Evolutionary conservation across 2,888 invertebrate species (phyloP).

Genomic region (Glomeris marginata): DNA sequence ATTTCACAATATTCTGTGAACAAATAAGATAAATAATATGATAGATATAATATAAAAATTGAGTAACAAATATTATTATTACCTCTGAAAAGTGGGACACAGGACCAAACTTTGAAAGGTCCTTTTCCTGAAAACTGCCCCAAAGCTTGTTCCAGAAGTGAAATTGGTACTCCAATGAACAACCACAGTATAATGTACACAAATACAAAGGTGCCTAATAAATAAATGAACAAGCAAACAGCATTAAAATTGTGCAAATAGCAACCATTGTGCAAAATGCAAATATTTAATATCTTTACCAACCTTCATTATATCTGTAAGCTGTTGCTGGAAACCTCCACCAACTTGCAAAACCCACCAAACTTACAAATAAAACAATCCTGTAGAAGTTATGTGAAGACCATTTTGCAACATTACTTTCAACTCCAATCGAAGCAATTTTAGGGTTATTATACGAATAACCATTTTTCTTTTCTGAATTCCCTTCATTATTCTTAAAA

Average conservation of each 20-base stretch:
- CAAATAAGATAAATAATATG: too few species aligned
- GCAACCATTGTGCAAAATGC: too few species aligned
- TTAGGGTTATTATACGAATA: too few species aligned
- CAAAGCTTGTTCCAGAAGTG: slow-evolving; percentile 1
- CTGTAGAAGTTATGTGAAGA: too few species aligned
- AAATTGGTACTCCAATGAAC: slow-evolving; percentile 4
- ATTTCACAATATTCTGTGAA: too few species aligned
- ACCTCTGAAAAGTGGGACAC: slow-evolving; percentile 9
- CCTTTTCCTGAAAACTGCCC: slow-evolving; percentile 6
- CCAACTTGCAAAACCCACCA: slow-evolving; percentile 2
- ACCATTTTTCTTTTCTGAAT: too few species aligned
- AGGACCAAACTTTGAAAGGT: slow-evolving; percentile 3
- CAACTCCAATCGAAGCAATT: too few species aligned
- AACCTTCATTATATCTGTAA: slow-evolving; percentile 2
- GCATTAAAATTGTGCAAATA: too few species aligned
- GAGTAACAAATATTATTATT: background rate
- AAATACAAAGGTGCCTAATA: slow-evolving; percentile 7
- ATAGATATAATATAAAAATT: background rate
- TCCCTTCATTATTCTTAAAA: too few species aligned
- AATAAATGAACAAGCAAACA: background rate
- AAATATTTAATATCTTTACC: background rate
- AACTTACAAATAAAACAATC: too few species aligned
- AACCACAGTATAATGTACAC: slow-evolving; percentile 4
- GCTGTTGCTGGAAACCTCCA: slow-evolving; percentile 7
- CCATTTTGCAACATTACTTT: too few species aligned